Conservation (phyloP, 37 sponge, comb jelly and placozoan genomes). For the Beroe forskalii region DNA sequence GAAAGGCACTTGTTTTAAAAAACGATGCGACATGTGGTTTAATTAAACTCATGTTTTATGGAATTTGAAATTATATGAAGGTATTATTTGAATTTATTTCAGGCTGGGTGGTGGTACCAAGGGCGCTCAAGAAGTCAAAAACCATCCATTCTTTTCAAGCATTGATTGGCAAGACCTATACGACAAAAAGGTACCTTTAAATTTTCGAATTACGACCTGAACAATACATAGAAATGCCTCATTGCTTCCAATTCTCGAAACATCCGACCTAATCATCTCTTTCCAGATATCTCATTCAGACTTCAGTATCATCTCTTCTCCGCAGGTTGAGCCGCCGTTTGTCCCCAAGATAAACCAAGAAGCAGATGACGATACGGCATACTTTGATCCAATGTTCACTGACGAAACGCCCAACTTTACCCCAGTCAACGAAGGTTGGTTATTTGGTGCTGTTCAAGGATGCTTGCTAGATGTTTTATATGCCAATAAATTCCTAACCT, state of each 20-base stretch:
- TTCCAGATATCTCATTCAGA: neutral
- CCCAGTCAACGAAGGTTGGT: constrained; percentile 80
- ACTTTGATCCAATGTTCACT: constrained; percentile 93
- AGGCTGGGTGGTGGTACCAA: constrained; percentile 83
- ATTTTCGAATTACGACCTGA: too few species aligned
- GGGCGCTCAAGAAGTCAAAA: constrained; percentile 82
- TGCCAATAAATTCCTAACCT: too few species aligned
- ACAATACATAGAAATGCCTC: too few species aligned
- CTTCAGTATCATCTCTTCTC: neutral
- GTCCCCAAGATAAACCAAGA: constrained; percentile 72
- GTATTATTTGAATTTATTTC: too few species aligned
- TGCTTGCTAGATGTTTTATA: too few species aligned
- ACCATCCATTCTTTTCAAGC: constrained; percentile 73
- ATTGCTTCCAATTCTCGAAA: too few species aligned
- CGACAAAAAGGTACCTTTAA: constrained; percentile 78
- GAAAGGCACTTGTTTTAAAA: too few species aligned
- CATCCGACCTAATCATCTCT: neutral
- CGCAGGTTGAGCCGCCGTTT: constrained; percentile 86
- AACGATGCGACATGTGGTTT: too few species aligned
- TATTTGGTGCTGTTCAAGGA: too few species aligned
- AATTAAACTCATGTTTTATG: too few species aligned
- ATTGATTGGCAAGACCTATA: constrained; percentile 85
- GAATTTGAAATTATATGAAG: too few species aligned
- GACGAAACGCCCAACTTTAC: constrained; percentile 80
- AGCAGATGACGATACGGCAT: constrained; percentile 70